Evolutionary conservation across 2,888 invertebrate species (phyloP).

Genomic region (Agrochola circellaris): DNA sequence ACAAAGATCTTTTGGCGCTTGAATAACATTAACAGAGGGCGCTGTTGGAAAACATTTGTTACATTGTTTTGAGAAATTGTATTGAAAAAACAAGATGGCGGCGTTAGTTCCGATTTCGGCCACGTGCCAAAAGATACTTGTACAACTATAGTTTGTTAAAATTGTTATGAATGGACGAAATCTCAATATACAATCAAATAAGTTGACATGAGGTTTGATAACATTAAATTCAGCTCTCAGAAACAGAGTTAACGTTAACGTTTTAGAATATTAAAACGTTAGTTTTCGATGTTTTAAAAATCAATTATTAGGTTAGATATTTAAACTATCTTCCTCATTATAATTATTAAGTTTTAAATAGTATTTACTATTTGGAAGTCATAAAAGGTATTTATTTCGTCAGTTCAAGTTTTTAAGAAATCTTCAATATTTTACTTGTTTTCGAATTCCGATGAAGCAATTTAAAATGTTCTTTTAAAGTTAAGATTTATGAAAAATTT

Average conservation of each 20-base stretch:
- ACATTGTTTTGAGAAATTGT: neutral
- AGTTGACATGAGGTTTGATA: neutral
- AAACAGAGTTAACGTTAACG: no score
- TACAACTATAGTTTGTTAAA: neutral
- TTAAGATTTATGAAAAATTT: neutral
- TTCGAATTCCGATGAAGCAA: neutral
- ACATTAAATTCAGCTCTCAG: neutral
- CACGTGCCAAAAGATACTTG: neutral
- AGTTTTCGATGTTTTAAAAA: constrained; percentile 15
- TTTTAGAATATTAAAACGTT: neutral
- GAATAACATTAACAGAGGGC: neutral
- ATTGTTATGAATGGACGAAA: no score
- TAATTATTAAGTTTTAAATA: constrained; percentile 15
- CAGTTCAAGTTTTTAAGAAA: constrained; percentile 7
- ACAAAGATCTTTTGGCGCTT: neutral
- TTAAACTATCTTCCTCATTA: neutral
- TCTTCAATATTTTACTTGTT: neutral
- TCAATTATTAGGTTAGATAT: neutral
- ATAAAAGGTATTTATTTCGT: constrained; percentile 4
- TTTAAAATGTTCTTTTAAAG: neutral
- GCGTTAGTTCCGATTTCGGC: neutral
- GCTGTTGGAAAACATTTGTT: no score
- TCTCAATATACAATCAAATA: neutral
- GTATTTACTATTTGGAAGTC: constrained; percentile 12
- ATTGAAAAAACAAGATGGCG: neutral